Percentiles rank a stretch among this genome's conserved stretches.
These are phyloP conservation scores for Proterorhinus semilunaris DNA, from an alignment of 2,113 vertebrate genomes.

Conservation along the genomic window DNA sequence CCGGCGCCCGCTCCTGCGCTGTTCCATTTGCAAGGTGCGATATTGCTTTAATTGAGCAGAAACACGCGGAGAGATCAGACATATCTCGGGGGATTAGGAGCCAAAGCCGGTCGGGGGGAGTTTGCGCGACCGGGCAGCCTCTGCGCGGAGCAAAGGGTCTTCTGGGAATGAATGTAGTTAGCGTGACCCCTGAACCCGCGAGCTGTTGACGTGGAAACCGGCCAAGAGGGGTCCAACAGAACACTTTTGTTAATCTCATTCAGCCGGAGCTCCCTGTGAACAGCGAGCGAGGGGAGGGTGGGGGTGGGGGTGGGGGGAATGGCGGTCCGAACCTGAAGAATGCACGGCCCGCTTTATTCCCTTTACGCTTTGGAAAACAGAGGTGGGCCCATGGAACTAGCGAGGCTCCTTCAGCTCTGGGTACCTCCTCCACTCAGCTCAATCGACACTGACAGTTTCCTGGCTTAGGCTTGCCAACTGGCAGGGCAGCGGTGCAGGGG, in stretches of 20 bases:
- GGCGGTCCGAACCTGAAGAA: conserved; percentile 93
- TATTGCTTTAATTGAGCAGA: conserved; percentile 99
- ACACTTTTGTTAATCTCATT: conserved; percentile 99
- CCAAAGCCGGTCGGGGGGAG: conserved; percentile 61
- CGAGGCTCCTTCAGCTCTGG: conserved; percentile 83
- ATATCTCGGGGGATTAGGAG: conserved; percentile 97
- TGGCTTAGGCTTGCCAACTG: conserved; percentile 93
- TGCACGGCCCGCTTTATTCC: conserved; percentile 84
- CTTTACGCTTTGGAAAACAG: conserved; percentile 92
- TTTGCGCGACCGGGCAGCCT: conserved; percentile 93
- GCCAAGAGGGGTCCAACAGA: conserved; percentile 98
- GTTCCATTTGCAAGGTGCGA: conserved; percentile 79
- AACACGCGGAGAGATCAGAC: conserved; percentile 99
- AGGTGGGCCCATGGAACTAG: conserved; percentile 84
- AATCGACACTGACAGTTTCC: conserved; percentile 98
- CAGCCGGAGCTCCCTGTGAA: conserved; percentile 89
- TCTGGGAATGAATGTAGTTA: conserved; percentile 99
- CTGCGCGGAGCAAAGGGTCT: conserved; percentile 94
- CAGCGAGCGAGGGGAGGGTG: conserved; percentile 80
- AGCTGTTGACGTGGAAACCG: conserved; percentile 98
- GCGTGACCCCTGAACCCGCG: conserved; percentile 96
- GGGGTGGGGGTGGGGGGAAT: conserved; percentile 84
- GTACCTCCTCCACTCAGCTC: conserved; percentile 85
- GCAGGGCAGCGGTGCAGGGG: conserved; percentile 79
- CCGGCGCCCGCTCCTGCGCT: conserved; percentile 41